phyloP scores from a whole-genome alignment of 2,888 invertebrate genomes.

The Pristionchus maxplancki region DNA sequence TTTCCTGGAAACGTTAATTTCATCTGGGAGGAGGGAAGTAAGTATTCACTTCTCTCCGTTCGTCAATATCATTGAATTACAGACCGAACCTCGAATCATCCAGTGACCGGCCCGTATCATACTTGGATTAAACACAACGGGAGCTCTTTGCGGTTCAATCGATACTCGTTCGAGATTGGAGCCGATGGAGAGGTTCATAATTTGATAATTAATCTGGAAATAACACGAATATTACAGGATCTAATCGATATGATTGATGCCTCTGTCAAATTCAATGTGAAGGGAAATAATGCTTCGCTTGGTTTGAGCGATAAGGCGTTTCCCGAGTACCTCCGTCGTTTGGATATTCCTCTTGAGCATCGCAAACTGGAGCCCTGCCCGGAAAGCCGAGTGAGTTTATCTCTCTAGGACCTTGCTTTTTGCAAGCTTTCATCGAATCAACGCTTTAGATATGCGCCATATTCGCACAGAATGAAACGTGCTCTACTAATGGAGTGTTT shows the following conservation, averaged over 20 bases:
- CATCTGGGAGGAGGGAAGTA: not conserved
- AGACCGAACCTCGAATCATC: not conserved
- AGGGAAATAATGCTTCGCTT: too few species aligned
- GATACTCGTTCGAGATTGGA: not conserved
- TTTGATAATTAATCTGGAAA: not conserved
- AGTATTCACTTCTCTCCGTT: too few species aligned
- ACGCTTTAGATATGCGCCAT: too few species aligned
- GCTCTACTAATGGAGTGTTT: too few species aligned
- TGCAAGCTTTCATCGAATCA: too few species aligned
- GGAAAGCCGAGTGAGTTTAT: too few species aligned
- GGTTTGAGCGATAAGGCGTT: not conserved
- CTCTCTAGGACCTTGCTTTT: too few species aligned
- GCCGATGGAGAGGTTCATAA: not conserved
- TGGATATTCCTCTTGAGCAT: not conserved
- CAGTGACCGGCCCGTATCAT: not conserved
- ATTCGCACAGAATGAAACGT: too few species aligned
- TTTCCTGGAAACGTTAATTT: not conserved
- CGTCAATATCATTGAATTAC: too few species aligned
- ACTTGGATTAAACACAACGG: too few species aligned
- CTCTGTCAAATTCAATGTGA: not conserved
- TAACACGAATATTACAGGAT: not conserved
- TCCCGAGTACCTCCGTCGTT: not conserved
- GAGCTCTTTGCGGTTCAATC: not conserved
- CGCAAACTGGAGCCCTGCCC: not conserved
- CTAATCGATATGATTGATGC: not conserved